phyloP scores from a whole-genome alignment of 2,113 vertebrate species.

The Octodon degus region DNA sequence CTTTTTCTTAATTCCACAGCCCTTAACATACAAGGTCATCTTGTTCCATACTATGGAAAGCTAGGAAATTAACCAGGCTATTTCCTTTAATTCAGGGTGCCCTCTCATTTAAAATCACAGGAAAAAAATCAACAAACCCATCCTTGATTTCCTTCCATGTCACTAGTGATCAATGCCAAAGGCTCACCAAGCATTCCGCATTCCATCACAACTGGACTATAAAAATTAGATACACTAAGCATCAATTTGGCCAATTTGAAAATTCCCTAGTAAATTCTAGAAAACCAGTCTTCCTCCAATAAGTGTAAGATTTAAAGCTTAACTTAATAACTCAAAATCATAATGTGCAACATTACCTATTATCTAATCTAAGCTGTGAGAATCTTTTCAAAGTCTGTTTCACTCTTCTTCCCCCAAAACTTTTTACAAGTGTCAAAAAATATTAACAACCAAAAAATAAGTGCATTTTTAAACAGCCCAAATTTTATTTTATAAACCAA shows the following conservation, averaged over 20 bases:
- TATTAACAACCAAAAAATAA: conserved; percentile 76
- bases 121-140: not conserved
- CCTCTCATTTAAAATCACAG: conserved; percentile 16
- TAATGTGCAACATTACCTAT: conserved; percentile 13
- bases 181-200: not conserved
- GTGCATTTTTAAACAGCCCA: conserved; percentile 76
- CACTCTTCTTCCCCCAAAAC: conserved; percentile 45
- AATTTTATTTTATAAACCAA: conserved; percentile 80
- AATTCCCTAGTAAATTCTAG: not conserved
- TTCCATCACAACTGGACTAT: conserved; percentile 4
- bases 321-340: conserved; percentile 17
- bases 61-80: not conserved
- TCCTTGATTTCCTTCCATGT: not conserved
- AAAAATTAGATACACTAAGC: conserved; percentile 21
- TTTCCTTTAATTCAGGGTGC: not conserved
- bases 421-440: conserved; percentile 60
- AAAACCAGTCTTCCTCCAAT: conserved; percentile 10
- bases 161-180: conserved; percentile 16
- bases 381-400: conserved; percentile 52
- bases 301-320: not conserved
- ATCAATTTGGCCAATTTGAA: conserved; percentile 20
- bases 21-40: not conserved
- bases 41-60: not conserved
- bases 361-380: conserved; percentile 36
- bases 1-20: not conserved